These are phyloP conservation scores for Masnerella sp. DNA, from an alignment of 2,888 invertebrate species.

Conservation along the genomic window DNA sequence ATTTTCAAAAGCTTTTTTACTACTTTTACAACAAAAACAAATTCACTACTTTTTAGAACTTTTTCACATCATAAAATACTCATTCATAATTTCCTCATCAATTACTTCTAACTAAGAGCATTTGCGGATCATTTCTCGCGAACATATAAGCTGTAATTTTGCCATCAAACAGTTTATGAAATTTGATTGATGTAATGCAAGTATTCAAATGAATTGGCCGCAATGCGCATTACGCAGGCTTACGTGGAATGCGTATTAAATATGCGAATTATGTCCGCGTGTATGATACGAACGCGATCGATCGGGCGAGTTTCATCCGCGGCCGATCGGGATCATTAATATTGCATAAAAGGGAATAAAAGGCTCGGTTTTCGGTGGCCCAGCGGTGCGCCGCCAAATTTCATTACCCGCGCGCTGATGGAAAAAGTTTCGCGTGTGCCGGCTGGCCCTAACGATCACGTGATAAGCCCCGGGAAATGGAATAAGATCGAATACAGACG, in stretches of 20 bases:
- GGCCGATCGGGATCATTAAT: constrained; percentile 35
- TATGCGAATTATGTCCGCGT: constrained; percentile 16
- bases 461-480: constrained; percentile 52
- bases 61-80: too few species aligned
- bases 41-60: too few species aligned
- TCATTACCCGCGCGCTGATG: constrained; percentile 50
- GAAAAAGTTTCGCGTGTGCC: constrained; percentile 47
- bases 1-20: too few species aligned
- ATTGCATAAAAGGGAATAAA: constrained; percentile 40
- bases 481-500: constrained; percentile 57
- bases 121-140: too few species aligned
- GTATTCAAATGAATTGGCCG: constrained; percentile 7
- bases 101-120: too few species aligned
- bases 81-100: too few species aligned
- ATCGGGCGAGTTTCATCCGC: constrained; percentile 21
- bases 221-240: constrained; percentile 2
- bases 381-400: constrained; percentile 32
- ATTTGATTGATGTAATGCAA: constrained; percentile 3
- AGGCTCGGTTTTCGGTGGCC: constrained; percentile 13
- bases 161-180: neutral
- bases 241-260: constrained; percentile 5
- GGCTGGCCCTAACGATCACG: constrained; percentile 48
- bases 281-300: constrained; percentile 17
- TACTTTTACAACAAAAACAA: too few species aligned
- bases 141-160: too few species aligned